phyloP scores from a whole-genome alignment of 2,888 invertebrate species.

The Diadegma fenestrale region DNA sequence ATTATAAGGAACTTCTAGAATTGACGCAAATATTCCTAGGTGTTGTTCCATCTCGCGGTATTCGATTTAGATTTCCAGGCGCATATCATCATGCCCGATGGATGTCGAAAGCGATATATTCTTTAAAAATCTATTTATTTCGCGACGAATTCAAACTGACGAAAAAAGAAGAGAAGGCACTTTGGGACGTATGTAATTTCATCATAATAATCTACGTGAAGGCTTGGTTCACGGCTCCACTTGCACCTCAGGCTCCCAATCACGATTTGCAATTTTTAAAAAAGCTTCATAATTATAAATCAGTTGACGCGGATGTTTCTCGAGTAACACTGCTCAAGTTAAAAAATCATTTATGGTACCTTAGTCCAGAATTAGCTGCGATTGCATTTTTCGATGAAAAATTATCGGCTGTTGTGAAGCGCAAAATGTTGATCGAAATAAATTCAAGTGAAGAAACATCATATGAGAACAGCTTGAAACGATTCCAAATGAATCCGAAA shows the following conservation, averaged over 20 bases:
- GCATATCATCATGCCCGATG: constrained; percentile 36
- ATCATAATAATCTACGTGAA: constrained; percentile 2
- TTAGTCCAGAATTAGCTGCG: constrained; percentile 12
- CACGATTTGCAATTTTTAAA: constrained; percentile 3
- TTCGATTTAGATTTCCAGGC: constrained; percentile 25
- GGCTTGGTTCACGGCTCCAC: too few relatives aligned
- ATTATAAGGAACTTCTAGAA: constrained; percentile 28
- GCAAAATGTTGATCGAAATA: constrained; percentile 37
- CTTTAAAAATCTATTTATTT: constrained; percentile 21
- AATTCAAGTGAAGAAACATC: constrained; percentile 13
- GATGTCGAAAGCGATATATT: constrained; percentile 34
- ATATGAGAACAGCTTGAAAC: constrained; percentile 32
- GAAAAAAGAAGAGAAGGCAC: constrained; percentile 16
- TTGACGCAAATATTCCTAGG: constrained; percentile 30
- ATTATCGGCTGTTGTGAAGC: constrained; percentile 29
- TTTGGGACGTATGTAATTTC: constrained; percentile 1
- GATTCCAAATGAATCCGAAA: constrained; percentile 36
- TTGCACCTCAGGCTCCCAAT: too few relatives aligned
- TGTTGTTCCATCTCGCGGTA: constrained; percentile 8
- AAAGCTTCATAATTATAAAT: constrained; percentile 1
- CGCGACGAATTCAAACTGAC: constrained; percentile 5
- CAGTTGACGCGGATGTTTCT: constrained; percentile 14
- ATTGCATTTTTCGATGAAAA: constrained; percentile 17
- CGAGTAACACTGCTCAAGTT: background rate
- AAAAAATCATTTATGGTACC: constrained; percentile 13